Conservation (phyloP, 2,113 vertebrate genomes). For the Oplegnathus fasciatus region DNA sequence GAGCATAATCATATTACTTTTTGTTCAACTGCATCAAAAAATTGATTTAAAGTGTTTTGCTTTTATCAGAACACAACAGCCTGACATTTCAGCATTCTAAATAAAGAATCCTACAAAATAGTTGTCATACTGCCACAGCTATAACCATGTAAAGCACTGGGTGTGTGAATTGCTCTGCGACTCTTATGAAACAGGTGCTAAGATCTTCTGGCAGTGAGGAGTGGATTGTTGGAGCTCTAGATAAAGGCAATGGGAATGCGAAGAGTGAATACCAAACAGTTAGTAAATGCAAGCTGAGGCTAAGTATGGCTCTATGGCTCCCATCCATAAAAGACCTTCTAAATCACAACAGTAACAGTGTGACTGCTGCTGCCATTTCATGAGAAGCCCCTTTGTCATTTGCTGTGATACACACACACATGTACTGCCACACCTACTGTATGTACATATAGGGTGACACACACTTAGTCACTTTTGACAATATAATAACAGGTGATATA, state of each 20-base stretch:
- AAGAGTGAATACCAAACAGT: constrained; percentile 20
- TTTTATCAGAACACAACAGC: not conserved
- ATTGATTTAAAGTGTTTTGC: not conserved
- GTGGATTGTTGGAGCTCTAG: constrained; percentile 13
- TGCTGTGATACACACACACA: not conserved
- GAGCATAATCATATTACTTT: not conserved
- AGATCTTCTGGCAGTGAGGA: constrained; percentile 20
- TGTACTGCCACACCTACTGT: not conserved
- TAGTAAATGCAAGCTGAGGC: not conserved
- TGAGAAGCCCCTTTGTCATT: not conserved
- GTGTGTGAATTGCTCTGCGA: constrained; percentile 22
- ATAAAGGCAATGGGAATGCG: not conserved
- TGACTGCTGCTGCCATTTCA: not conserved
- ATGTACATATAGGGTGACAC: not conserved
- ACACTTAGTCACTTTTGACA: not conserved
- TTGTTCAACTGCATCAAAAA: not conserved
- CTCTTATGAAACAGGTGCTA: constrained; percentile 27
- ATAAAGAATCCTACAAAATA: constrained; percentile 1
- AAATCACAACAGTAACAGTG: not conserved
- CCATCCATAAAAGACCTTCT: not conserved
- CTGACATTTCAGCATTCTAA: constrained; percentile 16
- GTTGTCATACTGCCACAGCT: not conserved
- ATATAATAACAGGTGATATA: not conserved
- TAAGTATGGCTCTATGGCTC: not conserved
- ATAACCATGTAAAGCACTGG: not conserved